Percentiles rank a stretch among this genome's conserved stretches.
Evolutionary conservation across 2,888 invertebrate species (phyloP).

Genomic region (Raillietiella orientalis): DNA sequence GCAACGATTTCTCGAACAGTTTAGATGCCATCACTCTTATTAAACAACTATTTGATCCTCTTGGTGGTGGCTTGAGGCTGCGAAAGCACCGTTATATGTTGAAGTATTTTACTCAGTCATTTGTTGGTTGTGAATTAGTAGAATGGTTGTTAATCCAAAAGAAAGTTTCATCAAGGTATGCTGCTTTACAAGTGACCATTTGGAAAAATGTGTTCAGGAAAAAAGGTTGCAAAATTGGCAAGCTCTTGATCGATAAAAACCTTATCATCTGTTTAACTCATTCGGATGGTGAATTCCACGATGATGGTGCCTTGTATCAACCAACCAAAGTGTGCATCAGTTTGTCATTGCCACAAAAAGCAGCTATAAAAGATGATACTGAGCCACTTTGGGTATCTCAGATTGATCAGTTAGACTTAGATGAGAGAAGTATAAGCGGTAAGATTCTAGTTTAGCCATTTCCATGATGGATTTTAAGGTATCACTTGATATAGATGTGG

Average conservation of each 20-base stretch:
- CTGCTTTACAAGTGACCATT: neutral
- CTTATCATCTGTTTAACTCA: slow-evolving; percentile 11
- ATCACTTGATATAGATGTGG: too few relatives aligned
- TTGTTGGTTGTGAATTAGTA: slow-evolving; percentile 41
- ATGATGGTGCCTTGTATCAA: slow-evolving; percentile 12
- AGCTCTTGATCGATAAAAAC: slow-evolving; percentile 12
- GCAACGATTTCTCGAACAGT: too few relatives aligned
- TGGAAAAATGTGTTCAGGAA: too few relatives aligned
- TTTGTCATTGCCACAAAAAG: neutral
- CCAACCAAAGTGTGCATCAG: too few relatives aligned
- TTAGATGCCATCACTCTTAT: too few relatives aligned
- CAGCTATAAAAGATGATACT: neutral
- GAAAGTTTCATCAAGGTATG: slow-evolving; percentile 34
- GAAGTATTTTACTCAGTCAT: slow-evolving; percentile 35
- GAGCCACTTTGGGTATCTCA: slow-evolving; percentile 3
- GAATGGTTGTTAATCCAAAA: slow-evolving; percentile 53
- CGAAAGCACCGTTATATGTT: slow-evolving; percentile 31
- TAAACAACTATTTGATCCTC: too few relatives aligned
- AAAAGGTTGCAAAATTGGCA: too few relatives aligned
- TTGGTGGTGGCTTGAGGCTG: slow-evolving; percentile 22
- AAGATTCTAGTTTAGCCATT: too few relatives aligned
- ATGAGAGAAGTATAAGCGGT: too few relatives aligned
- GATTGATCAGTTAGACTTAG: slow-evolving; percentile 2
- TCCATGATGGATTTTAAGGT: too few relatives aligned
- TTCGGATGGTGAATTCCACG: slow-evolving; percentile 10